Percentiles rank a stretch among this genome's conserved stretches.
Evolutionary conservation across 2,888 invertebrate species (phyloP).

Genomic region (Hemicrepidius hirtus): DNA sequence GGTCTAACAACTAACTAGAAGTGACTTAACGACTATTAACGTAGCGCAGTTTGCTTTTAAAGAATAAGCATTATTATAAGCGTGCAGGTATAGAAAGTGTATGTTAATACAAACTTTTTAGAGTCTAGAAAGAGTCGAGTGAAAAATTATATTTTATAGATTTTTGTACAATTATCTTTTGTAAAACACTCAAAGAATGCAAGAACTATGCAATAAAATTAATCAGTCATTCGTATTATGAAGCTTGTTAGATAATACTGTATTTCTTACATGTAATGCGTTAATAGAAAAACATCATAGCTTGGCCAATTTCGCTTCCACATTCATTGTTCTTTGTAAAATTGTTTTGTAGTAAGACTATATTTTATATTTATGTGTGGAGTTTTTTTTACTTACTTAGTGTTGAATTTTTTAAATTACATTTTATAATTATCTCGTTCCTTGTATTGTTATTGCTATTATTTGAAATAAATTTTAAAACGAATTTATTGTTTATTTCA

Average conservation of each 20-base stretch:
- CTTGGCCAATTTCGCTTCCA: conserved; percentile 31
- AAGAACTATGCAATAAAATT: conserved; percentile 42
- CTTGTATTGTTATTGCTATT: no score
- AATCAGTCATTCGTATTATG: conserved; percentile 47
- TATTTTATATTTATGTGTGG: no score
- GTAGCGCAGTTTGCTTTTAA: conserved; percentile 39
- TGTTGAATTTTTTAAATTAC: no score
- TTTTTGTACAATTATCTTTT: conserved; percentile 23
- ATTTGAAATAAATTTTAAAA: no score
- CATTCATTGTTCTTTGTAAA: no score
- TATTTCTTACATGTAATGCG: conserved; percentile 39
- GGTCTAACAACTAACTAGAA: conserved; percentile 53
- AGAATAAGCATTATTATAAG: conserved; percentile 35
- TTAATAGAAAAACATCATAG: conserved; percentile 34
- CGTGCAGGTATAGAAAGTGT: conserved; percentile 27
- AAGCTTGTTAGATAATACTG: conserved; percentile 43
- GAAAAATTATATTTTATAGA: conserved; percentile 28
- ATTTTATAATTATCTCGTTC: no score
- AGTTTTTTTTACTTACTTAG: no score
- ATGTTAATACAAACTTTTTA: conserved; percentile 11
- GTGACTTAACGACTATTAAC: conserved; percentile 52
- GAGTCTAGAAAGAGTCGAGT: neutral
- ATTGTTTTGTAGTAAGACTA: no score
- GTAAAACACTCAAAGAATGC: neutral
- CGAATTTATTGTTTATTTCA: no score